Evolutionary conservation across 2,888 invertebrate species (phyloP).

Genomic region (Agonopterix heracliana): DNA sequence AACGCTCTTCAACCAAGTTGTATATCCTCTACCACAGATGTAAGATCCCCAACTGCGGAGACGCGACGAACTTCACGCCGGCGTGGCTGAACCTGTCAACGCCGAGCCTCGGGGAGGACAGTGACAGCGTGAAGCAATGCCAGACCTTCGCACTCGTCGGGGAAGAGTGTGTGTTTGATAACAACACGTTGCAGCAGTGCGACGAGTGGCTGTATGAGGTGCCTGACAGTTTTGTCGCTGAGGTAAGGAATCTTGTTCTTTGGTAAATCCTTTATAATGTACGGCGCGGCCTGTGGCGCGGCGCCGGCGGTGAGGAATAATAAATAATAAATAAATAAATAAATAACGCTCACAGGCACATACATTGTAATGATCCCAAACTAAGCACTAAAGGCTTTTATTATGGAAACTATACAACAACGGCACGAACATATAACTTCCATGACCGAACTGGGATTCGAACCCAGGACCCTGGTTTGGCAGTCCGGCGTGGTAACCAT

Average conservation of each 20-base stretch:
- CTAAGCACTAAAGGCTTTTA: no score
- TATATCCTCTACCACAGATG: conserved; percentile 32
- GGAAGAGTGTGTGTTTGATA: conserved; percentile 26
- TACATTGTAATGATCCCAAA: no score
- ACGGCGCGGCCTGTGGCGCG: no score
- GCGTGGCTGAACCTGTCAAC: conserved; percentile 36
- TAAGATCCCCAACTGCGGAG: conserved; percentile 42
- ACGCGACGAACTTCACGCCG: conserved; percentile 22
- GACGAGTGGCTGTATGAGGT: conserved; percentile 51
- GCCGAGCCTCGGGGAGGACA: conserved; percentile 20
- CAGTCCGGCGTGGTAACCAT: no score
- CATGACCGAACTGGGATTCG: no score
- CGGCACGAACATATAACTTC: no score
- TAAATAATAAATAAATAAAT: no score
- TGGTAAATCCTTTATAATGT: not conserved
- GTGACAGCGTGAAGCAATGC: conserved; percentile 43
- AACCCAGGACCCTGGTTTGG: no score
- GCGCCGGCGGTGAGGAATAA: no score
- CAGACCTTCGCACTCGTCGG: conserved; percentile 18
- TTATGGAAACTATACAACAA: no score
- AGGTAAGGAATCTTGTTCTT: conserved; percentile 30
- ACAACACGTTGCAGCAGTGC: conserved; percentile 27
- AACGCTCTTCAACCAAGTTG: no score
- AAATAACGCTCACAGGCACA: no score
- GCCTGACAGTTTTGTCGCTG: conserved; percentile 56